These are phyloP conservation scores for Drosophila mojavensis DNA, from an alignment of 1,140 invertebrate species.

Conservation along the genomic window DNA sequence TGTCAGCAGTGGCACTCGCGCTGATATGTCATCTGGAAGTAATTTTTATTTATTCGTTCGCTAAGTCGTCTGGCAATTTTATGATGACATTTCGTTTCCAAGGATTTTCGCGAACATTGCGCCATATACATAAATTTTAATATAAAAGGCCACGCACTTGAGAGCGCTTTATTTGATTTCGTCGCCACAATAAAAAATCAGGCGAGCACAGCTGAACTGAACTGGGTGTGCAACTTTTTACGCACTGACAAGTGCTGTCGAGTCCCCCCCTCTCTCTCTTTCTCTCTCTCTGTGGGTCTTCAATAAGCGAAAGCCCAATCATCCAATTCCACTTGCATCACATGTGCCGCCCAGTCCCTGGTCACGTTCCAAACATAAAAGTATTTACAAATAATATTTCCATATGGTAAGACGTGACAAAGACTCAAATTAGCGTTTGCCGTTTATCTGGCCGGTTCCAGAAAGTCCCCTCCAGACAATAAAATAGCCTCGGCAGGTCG, in stretches of 20 bases:
- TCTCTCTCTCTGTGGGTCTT: no score
- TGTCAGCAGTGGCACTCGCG: constrained; percentile 74
- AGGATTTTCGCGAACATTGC: constrained; percentile 71
- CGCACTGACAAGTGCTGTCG: constrained; percentile 42
- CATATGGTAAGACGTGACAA: constrained; percentile 84
- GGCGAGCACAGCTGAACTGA: constrained; percentile 18
- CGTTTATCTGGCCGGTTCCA: constrained; percentile 67
- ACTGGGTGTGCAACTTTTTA: constrained; percentile 43
- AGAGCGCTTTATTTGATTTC: constrained; percentile 79
- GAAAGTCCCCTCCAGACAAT: constrained; percentile 14
- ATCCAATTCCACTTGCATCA: constrained; percentile 35
- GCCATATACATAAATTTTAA: constrained; percentile 78
- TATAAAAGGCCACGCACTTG: constrained; percentile 56
- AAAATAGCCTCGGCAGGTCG: constrained; percentile 36
- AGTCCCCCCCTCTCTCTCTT: neutral
- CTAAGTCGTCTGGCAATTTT: constrained; percentile 81
- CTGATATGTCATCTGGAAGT: constrained; percentile 81
- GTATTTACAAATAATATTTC: constrained; percentile 84
- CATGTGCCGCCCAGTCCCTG: constrained; percentile 64
- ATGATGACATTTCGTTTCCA: constrained; percentile 80
- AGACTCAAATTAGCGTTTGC: constrained; percentile 82
- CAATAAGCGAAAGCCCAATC: constrained; percentile 29
- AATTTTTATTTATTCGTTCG: constrained; percentile 79
- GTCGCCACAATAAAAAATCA: constrained; percentile 73
- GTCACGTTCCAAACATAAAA: constrained; percentile 83